Percentiles rank a stretch among this genome's conserved stretches.
phyloP scores from a whole-genome alignment of 2,888 invertebrate genomes.

The Fissipunctia ypsillon region DNA sequence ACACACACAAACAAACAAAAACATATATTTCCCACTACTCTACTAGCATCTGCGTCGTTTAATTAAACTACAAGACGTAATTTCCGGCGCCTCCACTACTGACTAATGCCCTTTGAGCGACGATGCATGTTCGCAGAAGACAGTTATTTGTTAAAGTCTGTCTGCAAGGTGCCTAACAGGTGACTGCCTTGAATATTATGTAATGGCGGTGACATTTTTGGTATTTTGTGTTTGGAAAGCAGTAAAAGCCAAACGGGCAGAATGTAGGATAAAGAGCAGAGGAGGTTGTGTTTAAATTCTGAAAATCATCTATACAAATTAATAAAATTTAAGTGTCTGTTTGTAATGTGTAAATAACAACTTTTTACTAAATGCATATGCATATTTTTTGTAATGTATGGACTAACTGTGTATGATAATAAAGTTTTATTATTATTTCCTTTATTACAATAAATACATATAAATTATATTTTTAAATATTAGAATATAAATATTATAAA shows the following conservation, averaged over 20 bases:
- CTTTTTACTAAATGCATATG: too few species aligned
- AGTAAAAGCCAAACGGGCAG: background rate
- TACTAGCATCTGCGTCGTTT: constrained; percentile 2
- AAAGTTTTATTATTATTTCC: too few species aligned
- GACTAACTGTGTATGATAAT: too few species aligned
- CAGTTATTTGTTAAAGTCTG: constrained; percentile 11
- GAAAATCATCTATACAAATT: too few species aligned
- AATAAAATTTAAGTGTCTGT: too few species aligned
- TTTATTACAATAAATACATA: too few species aligned
- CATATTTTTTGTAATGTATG: too few species aligned
- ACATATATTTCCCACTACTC: background rate
- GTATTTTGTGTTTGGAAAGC: background rate
- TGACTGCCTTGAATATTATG: background rate
- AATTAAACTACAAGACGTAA: constrained; percentile 37
- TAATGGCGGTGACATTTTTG: background rate
- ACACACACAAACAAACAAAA: background rate
- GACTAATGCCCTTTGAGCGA: constrained; percentile 24
- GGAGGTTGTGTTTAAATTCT: background rate
- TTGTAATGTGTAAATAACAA: too few species aligned
- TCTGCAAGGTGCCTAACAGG: background rate
- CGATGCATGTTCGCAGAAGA: constrained; percentile 7
- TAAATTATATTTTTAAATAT: too few species aligned
- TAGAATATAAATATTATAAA: too few species aligned
- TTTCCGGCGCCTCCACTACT: constrained; percentile 33
- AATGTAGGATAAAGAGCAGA: too few species aligned